Base-by-base conservation (phyloP, 2,888 invertebrate genomes). In the Lithosia quadra region DNA sequence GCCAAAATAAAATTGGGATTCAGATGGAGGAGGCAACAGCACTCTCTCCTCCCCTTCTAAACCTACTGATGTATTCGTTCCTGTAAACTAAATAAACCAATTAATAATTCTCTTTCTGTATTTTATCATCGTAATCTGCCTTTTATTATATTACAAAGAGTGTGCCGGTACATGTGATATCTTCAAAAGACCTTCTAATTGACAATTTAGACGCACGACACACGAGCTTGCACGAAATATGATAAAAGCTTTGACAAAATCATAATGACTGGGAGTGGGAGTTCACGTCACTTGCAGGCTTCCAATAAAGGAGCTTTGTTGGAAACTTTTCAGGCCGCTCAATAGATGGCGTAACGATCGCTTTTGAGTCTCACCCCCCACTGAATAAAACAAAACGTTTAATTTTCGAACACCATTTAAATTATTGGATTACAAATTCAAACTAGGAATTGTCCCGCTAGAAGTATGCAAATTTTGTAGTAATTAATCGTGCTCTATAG, bases 401-500 rank as follows among this genome's bases (percentile, higher is more conserved):
- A 79, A 75, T 80, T 74, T 66, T 28, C 71, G 65, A 78, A 80
- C 66, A 76, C 73, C 78, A 79, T 78, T 83, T 70, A 79, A 82
- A 81, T 87, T 78, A 80, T 77, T 74, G 64, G 64, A 80, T 78
- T 75, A 76, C 76, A 80, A 86, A 84, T 84, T 80, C 78, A 77
- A 75, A 85, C 81, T 83, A 76, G 71, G 79, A 78, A 82, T 80
- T 82, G 78, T 84, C 77, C 73, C 75, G 76, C 80, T 80, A 77
- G 79, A 80, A 85, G 81, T 81, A 80, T 80, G 81, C 74, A 76
- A 86, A 85, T 86, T 84, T 83, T 77, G 74, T 78, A 81, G 80
- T 84, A 81, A 88, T 88, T 88, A 86, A 90, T 89, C 87, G 87
- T 83, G 72, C 81, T 83, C 72, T 71, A 78, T 76, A 80, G 77